Conservation (phyloP, 2,888 invertebrate species). For the Chrysolina americana region DNA sequence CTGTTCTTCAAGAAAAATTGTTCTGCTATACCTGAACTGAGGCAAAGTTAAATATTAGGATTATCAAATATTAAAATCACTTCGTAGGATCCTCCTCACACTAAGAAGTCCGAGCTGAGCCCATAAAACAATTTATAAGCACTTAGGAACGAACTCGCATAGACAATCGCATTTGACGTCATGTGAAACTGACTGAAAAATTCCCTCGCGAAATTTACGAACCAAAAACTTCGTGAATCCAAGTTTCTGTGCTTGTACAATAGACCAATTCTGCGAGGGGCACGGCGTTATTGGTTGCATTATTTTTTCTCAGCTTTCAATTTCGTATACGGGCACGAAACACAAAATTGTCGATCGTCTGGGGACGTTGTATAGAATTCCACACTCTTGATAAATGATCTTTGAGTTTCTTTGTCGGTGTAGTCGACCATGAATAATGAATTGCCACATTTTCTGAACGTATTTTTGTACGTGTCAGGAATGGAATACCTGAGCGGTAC, state of each 20-base stretch:
- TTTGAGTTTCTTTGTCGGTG: constrained; percentile 38
- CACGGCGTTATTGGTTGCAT: constrained; percentile 22
- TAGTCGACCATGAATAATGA: constrained; percentile 45
- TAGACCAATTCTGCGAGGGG: constrained; percentile 6
- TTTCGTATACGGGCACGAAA: constrained; percentile 30
- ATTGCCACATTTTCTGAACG: constrained; percentile 44
- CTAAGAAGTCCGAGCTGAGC: too few relatives aligned
- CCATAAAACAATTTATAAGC: background rate
- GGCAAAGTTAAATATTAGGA: too few relatives aligned
- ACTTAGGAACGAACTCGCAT: constrained; percentile 1
- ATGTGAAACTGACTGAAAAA: background rate
- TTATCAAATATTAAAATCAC: too few relatives aligned
- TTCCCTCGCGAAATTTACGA: constrained; percentile 13
- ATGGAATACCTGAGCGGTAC: constrained; percentile 39
- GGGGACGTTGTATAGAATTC: constrained; percentile 39
- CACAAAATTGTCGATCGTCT: constrained; percentile 27
- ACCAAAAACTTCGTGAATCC: background rate
- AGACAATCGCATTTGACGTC: background rate
- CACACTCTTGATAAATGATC: constrained; percentile 44
- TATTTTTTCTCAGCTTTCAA: constrained; percentile 31
- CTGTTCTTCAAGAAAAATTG: too few relatives aligned
- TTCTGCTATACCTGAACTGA: too few relatives aligned
- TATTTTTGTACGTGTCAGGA: constrained; percentile 43
- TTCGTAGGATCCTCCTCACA: too few relatives aligned
- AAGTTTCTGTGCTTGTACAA: constrained; percentile 7